Evolutionary conservation across 1,140 invertebrate species (phyloP).

Genomic region (Drosophila erecta): DNA sequence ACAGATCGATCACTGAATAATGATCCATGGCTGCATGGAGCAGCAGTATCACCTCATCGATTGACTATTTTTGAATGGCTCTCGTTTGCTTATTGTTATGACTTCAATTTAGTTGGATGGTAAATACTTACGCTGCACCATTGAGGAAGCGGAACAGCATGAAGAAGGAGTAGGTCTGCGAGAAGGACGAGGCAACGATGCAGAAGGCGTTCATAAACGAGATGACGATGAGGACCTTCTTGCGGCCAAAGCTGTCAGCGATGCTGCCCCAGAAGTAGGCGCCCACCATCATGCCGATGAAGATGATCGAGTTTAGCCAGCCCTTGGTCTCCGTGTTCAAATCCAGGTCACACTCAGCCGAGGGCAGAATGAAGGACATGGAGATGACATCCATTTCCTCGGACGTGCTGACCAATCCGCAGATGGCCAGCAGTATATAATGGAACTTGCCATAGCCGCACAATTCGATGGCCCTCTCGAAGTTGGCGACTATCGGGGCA

Average conservation of each 20-base stretch:
- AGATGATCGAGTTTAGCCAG: slow-evolving; percentile 94
- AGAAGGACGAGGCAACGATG: slow-evolving; percentile 94
- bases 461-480: slow-evolving; percentile 93
- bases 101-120: not conserved
- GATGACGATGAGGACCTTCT: slow-evolving; percentile 93
- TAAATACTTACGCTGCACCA: slow-evolving; percentile 93
- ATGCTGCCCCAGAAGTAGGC: slow-evolving; percentile 96
- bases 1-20: slow-evolving; percentile 13
- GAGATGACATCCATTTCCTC: slow-evolving; percentile 98
- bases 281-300: slow-evolving; percentile 96
- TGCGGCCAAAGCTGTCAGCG: slow-evolving; percentile 93
- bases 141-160: slow-evolving; percentile 95
- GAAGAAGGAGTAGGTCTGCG: slow-evolving; percentile 93
- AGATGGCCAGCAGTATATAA: slow-evolving; percentile 93
- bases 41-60: slow-evolving; percentile 10
- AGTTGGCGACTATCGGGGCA: slow-evolving; percentile 90
- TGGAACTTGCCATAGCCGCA: slow-evolving; percentile 97
- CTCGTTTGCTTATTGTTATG: no score
- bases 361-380: slow-evolving; percentile 96
- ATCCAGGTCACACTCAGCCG: slow-evolving; percentile 95
- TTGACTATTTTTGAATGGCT: slow-evolving; percentile 5
- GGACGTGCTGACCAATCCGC: slow-evolving; percentile 96
- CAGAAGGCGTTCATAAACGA: slow-evolving; percentile 95
- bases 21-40: slow-evolving; percentile 10
- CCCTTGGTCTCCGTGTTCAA: slow-evolving; percentile 94